phyloP scores from a whole-genome alignment of 2,797 vertebrate species.

The Zalophus californianus region DNA sequence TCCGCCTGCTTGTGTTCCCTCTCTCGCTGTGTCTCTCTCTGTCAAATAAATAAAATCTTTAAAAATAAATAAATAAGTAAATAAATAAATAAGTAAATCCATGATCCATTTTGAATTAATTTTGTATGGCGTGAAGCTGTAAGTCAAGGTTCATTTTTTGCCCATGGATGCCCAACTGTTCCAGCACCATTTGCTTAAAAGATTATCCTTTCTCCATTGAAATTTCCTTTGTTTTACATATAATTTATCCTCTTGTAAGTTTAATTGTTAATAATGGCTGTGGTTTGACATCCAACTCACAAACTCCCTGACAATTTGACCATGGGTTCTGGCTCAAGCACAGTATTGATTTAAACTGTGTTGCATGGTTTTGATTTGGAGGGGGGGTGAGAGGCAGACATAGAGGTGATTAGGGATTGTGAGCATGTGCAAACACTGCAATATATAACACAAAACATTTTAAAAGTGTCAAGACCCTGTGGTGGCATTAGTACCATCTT shows the following conservation, averaged over 20 bases:
- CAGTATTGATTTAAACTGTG: neutral
- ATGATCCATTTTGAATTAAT: constrained; percentile 37
- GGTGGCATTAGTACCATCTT: neutral
- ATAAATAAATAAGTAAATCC: neutral
- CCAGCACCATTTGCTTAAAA: constrained; percentile 38
- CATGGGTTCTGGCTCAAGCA: neutral
- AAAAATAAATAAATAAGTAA: too few species aligned
- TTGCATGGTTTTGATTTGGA: neutral
- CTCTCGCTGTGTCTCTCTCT: too few species aligned
- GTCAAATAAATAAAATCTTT: too few species aligned
- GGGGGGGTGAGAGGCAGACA: neutral
- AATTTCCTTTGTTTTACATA: neutral
- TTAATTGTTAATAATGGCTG: constrained; percentile 40
- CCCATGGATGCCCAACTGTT: neutral
- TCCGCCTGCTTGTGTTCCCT: too few species aligned
- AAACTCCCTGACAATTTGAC: neutral
- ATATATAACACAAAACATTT: neutral
- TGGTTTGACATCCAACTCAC: neutral
- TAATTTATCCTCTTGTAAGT: neutral
- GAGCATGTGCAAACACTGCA: neutral
- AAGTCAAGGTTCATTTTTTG: neutral
- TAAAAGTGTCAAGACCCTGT: neutral
- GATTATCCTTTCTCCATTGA: neutral
- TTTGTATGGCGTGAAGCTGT: neutral
- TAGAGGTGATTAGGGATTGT: neutral